These are phyloP conservation scores for Eolophus roseicapilla DNA, from an alignment of 2,113 vertebrate genomes.

Conservation along the genomic window DNA sequence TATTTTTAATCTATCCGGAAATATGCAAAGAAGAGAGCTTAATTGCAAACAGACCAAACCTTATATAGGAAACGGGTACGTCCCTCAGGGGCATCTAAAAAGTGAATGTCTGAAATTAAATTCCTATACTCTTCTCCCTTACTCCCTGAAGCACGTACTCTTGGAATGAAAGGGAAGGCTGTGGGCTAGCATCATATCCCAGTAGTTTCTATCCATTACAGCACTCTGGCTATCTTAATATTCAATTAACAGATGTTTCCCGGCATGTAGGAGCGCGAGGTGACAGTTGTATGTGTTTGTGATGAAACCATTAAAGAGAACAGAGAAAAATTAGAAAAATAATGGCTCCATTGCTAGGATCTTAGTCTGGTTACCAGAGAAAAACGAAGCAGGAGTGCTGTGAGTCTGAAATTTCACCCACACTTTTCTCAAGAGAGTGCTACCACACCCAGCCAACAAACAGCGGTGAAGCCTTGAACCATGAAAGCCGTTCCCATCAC, in stretches of 20 bases:
- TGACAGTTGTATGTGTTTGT: slow-evolving; percentile 1
- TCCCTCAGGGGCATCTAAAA: slow-evolving; percentile 73
- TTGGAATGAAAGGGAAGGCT: slow-evolving; percentile 45
- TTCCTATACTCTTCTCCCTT: slow-evolving; percentile 43
- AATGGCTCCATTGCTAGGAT: background rate
- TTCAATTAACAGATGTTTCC: slow-evolving; percentile 53
- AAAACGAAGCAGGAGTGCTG: background rate
- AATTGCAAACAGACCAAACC: slow-evolving; percentile 80
- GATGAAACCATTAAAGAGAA: slow-evolving; percentile 22
- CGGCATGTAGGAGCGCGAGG: slow-evolving; percentile 17
- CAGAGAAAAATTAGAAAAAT: slow-evolving; percentile 5
- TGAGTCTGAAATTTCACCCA: slow-evolving; percentile 11
- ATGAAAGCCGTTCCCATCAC: background rate
- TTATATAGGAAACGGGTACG: slow-evolving; percentile 76
- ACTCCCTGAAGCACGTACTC: slow-evolving; percentile 50
- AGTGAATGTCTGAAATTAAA: slow-evolving; percentile 72
- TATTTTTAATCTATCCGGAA: slow-evolving; percentile 81
- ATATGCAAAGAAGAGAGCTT: slow-evolving; percentile 76
- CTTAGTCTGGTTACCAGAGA: background rate
- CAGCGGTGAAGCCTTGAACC: background rate
- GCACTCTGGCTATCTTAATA: slow-evolving; percentile 13
- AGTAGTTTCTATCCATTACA: slow-evolving; percentile 37
- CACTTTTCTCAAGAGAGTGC: slow-evolving; percentile 13
- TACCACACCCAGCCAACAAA: background rate
- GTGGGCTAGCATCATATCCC: slow-evolving; percentile 30